Conservation (phyloP, 2,113 vertebrate species). For the Zosterops pallidus region DNA sequence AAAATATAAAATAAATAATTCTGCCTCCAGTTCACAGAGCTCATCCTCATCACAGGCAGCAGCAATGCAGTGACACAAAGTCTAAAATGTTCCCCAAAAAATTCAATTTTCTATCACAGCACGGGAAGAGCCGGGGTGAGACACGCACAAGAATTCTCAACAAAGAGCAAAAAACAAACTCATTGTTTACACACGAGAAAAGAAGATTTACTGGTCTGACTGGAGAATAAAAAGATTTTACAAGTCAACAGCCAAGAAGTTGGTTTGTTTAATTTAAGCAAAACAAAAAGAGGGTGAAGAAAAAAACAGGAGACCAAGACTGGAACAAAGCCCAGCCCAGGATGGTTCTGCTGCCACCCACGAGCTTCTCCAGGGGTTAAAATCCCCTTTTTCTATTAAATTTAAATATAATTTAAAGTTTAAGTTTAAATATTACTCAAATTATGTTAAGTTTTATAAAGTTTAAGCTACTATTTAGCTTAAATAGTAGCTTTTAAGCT, state of each 20-base stretch:
- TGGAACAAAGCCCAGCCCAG: neutral
- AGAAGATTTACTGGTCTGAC: neutral
- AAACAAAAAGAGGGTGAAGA: neutral
- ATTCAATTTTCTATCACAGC: fast-evolving
- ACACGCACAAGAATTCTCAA: fast-evolving
- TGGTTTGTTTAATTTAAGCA: neutral
- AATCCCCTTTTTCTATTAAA: neutral
- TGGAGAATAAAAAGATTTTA: neutral
- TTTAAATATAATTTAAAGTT: too few relatives aligned
- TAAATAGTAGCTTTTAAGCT: too few relatives aligned
- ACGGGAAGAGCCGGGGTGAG: neutral
- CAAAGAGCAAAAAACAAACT: neutral
- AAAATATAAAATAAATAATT: neutral
- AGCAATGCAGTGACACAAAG: neutral
- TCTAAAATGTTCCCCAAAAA: fast-evolving
- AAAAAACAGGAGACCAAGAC: fast-evolving
- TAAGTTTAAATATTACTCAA: too few relatives aligned
- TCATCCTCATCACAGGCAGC: fast-evolving
- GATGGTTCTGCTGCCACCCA: neutral
- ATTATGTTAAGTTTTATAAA: too few relatives aligned
- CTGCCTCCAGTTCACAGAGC: neutral
- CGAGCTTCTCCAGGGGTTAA: fast-evolving
- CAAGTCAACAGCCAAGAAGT: neutral
- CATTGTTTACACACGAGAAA: neutral
- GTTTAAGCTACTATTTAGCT: too few relatives aligned